These are phyloP conservation scores for Nesospiza acunhae DNA, from an alignment of 2,113 vertebrate genomes.

Conservation along the genomic window DNA sequence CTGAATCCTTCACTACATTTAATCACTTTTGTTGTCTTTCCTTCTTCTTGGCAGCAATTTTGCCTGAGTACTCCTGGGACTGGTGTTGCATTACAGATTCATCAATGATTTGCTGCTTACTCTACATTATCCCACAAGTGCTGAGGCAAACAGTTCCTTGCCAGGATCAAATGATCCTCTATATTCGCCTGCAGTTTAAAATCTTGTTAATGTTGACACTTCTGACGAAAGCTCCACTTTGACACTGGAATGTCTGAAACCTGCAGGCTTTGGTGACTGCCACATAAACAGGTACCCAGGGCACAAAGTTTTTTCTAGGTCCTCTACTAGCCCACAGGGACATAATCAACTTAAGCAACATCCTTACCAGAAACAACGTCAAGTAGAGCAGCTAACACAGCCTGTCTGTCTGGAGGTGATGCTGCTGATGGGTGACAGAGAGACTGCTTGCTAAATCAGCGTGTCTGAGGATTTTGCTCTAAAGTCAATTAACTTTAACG, in stretches of 20 bases:
- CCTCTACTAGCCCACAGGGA: neutral
- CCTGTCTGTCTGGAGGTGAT: neutral
- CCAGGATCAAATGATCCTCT: conserved; percentile 60
- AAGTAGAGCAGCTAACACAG: neutral
- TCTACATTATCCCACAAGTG: conserved; percentile 51
- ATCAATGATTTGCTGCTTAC: conserved; percentile 57
- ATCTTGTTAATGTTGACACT: conserved; percentile 66
- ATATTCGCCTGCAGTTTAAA: conserved; percentile 46
- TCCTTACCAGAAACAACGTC: neutral
- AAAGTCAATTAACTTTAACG: conserved; percentile 32
- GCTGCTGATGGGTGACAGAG: neutral
- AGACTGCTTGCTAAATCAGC: neutral
- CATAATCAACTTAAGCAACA: neutral
- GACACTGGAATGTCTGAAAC: conserved; percentile 4
- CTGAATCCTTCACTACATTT: neutral
- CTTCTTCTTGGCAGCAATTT: conserved; percentile 42
- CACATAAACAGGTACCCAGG: neutral
- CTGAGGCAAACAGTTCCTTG: conserved; percentile 69
- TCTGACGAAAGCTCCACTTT: conserved; percentile 20
- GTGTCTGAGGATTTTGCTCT: neutral
- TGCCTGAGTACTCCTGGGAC: neutral
- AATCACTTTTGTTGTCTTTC: conserved; percentile 30
- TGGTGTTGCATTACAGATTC: conserved; percentile 27
- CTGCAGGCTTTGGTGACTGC: neutral
- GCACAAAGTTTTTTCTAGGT: neutral